Evolutionary conservation across 2,888 invertebrate species (phyloP).

Genomic region (Chrysodeixis includens): DNA sequence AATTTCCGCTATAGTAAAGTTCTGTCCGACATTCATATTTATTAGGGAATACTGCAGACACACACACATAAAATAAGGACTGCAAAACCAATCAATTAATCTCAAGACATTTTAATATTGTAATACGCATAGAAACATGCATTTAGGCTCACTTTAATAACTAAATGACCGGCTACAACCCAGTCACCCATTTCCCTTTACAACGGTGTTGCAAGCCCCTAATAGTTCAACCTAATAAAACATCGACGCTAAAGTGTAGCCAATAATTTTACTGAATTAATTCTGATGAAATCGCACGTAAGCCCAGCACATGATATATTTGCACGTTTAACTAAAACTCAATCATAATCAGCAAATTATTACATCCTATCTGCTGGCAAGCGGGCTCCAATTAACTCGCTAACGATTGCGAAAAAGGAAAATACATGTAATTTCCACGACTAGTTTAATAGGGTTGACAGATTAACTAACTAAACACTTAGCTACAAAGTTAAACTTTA

Average conservation of each 20-base stretch:
- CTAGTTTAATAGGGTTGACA: slow-evolving; percentile 46
- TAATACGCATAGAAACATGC: background rate
- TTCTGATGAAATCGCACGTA: slow-evolving; percentile 49
- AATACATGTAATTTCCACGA: slow-evolving; percentile 68
- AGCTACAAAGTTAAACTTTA: background rate
- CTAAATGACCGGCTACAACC: slow-evolving; percentile 10
- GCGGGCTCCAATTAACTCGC: slow-evolving; percentile 55
- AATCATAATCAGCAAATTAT: slow-evolving; percentile 54
- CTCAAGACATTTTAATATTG: background rate
- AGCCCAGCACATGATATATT: slow-evolving; percentile 49
- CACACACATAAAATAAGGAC: background rate
- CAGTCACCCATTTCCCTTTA: slow-evolving; percentile 38
- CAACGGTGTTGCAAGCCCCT: slow-evolving; percentile 39
- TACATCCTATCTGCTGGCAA: slow-evolving; percentile 49
- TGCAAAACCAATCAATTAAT: background rate
- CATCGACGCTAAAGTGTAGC: slow-evolving; percentile 30
- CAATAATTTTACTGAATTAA: slow-evolving; percentile 50
- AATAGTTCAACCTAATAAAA: slow-evolving; percentile 47
- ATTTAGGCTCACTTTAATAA: background rate
- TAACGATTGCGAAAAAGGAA: slow-evolving; percentile 69
- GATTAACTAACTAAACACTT: background rate
- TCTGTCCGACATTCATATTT: too few species aligned
- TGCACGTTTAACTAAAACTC: slow-evolving; percentile 45
- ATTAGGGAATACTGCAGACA: too few species aligned
- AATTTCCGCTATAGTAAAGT: background rate